Base-by-base conservation (phyloP, 2,888 invertebrate species). In the Actias luna region DNA sequence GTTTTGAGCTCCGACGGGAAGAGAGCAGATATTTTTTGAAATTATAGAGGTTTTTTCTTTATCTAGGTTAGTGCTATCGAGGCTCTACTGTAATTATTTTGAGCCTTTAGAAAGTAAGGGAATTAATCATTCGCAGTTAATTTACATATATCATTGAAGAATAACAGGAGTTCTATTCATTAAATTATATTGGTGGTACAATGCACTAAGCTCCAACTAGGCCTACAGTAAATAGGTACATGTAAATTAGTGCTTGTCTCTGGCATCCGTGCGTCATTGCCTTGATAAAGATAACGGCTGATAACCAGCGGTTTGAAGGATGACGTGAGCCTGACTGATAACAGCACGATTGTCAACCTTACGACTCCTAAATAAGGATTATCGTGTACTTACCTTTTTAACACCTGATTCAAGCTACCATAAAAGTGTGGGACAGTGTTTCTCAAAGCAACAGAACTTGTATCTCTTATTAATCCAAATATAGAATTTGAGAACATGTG, bases 221-320 rank as follows among this genome's bases (percentile, higher is more conserved):
- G 73, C 68, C 73, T 71, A 73, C 59, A 59, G 64, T 67, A 73
- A 70, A 75, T 70, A 74, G 62, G 67, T 75, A 67, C 73, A 73
- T 71, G 71, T 74, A 74, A 79, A 79, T 80, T 74, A 75, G 69
- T 67, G 65, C 65, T 67, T 65, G 69, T 71, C 65, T 72, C 74
- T 78, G 79, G 75, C 78, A 75, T 61, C 55, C 76, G 77, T 80
- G 80, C 80, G 80, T 80, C 80, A 81, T 76, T 63, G 60, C 62
- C 64, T 65, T 71, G 82, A 79, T 81, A 81, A 77, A 73, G 79
- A 81, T 81, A 79, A 75, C 76, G 64, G 70, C 64, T 78, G 80
- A 79, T 80, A 79, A 73, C 67, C 65, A 60, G 50, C 62, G 58
- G 31, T 69, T 73, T 65, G 73, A 74, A 73, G 76, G 72, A 73